Evolutionary conservation across 2,888 invertebrate genomes (phyloP), one percentile per base, ranked within the genome.

Genomic region (Polymixis lichenea): DNA sequence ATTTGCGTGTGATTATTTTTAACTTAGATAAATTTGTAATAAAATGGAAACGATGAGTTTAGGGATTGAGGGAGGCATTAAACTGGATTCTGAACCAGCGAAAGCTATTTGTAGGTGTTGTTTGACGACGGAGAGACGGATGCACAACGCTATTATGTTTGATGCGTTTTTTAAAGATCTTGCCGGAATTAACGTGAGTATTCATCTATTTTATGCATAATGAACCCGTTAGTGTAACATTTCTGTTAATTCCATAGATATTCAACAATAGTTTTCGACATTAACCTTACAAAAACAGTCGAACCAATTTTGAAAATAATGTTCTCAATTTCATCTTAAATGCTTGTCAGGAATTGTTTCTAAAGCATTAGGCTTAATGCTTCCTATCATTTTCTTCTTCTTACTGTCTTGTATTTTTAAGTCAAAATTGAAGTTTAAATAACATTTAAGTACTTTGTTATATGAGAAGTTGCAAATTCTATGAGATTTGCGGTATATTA

Each of bases 61-160:
- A 80, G 76, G 64, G 28, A 61, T 65, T 8, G 86, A 70, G 11
- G 86, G 83, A 38, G 90, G 91, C 22, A 43, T 87, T 1, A 92
- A 92, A 82, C 58, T 88, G 13, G 84, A 86, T 51, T 83, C 90
- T n/a, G 92, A 91, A n/a, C 61, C 78, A 0, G 75, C 77, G 0
- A 90, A 89, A 74, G 78, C 90, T 2, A 91, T 96, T 38, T 96
- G 96, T 70, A 89, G 95, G 53, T 95, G 95, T 77, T 96, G 96
- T 91, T 91, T 96, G 43, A 89, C 91, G 0, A 93, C 92, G 2
- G 90, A 93, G 15, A 91, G 89, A 58, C 87, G 84, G n/a, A 92
- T 95, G 91, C 77, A 75, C 3, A 89, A 84, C 78, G 90, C 91
- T 0, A 69, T 77, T 0, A 22, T 77, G 3, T 92, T 88, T 62